Evolutionary conservation across 2,888 invertebrate genomes (phyloP).

Genomic region (Eucriotettix oculatus): DNA sequence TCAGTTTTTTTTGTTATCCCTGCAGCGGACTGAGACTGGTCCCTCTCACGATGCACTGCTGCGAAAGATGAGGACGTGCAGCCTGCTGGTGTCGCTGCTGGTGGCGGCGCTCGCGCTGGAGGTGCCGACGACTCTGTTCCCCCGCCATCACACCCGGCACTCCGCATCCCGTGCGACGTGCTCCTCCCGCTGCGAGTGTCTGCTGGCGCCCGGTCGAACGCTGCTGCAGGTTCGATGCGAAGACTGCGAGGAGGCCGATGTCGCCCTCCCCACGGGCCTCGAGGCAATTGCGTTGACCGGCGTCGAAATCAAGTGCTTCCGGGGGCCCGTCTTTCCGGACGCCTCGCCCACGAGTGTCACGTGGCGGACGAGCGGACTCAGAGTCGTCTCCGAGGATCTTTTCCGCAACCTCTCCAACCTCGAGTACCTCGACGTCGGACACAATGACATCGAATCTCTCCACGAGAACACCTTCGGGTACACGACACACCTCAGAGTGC

Average conservation of each 20-base stretch:
- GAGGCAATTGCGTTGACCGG: too few species aligned
- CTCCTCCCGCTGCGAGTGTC: not conserved
- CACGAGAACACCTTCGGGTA: not conserved
- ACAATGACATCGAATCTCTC: not conserved
- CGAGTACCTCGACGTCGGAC: conserved; percentile 18
- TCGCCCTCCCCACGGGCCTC: too few species aligned
- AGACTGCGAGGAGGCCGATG: too few species aligned
- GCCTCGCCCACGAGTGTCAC: conserved; percentile 6
- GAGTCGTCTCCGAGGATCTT: conserved; percentile 13
- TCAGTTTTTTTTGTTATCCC: too few species aligned
- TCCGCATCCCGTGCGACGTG: not conserved
- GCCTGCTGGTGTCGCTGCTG: not conserved
- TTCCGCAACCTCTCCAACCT: conserved; percentile 18
- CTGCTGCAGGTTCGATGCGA: too few species aligned
- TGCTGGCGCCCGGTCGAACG: not conserved
- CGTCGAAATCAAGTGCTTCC: too few species aligned
- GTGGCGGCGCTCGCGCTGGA: not conserved
- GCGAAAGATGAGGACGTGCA: conserved; percentile 11
- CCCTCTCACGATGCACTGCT: conserved; percentile 8
- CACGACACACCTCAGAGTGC: conserved; percentile 23
- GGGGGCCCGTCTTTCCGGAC: not conserved
- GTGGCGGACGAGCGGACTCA: conserved; percentile 16
- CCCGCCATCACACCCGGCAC: conserved; percentile 2
- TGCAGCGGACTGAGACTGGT: too few species aligned
- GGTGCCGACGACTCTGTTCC: not conserved